phyloP scores from a whole-genome alignment of 2,113 vertebrate genomes.

The Andinoacara biseriatus region DNA sequence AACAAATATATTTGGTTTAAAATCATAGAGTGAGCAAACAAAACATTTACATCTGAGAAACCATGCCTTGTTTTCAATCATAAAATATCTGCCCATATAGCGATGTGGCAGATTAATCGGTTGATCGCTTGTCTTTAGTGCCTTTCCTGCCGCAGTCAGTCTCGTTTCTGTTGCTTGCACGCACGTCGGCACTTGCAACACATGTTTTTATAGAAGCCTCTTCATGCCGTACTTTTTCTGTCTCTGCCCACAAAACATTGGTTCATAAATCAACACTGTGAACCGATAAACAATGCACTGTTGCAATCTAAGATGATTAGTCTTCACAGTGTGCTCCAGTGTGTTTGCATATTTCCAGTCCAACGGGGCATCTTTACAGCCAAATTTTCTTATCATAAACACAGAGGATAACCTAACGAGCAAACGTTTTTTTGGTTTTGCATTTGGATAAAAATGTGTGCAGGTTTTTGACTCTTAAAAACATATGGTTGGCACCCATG shows the following conservation, averaged over 20 bases:
- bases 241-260: slow-evolving; percentile 49
- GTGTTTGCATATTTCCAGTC: slow-evolving; percentile 19
- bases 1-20: neutral
- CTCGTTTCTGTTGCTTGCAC: slow-evolving; percentile 1
- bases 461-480: neutral
- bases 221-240: slow-evolving; percentile 58
- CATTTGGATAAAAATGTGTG: neutral
- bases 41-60: neutral
- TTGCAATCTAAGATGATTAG: slow-evolving; percentile 43
- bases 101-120: neutral
- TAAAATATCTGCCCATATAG: neutral
- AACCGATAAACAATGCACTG: slow-evolving; percentile 53
- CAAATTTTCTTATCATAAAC: slow-evolving; percentile 14
- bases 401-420: slow-evolving; percentile 1
- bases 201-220: slow-evolving; percentile 38
- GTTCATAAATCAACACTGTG: slow-evolving; percentile 55
- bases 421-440: neutral
- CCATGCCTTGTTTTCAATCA: neutral
- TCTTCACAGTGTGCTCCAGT: slow-evolving; percentile 5
- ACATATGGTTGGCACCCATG: slow-evolving; percentile 32
- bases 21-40: neutral
- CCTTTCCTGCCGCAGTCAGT: slow-evolving; percentile 5
- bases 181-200: slow-evolving; percentile 25
- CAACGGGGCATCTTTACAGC: neutral
- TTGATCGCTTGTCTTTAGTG: neutral